Evolutionary conservation across 1,140 invertebrate genomes (phyloP).

Genomic region (Prorops nasuta): DNA sequence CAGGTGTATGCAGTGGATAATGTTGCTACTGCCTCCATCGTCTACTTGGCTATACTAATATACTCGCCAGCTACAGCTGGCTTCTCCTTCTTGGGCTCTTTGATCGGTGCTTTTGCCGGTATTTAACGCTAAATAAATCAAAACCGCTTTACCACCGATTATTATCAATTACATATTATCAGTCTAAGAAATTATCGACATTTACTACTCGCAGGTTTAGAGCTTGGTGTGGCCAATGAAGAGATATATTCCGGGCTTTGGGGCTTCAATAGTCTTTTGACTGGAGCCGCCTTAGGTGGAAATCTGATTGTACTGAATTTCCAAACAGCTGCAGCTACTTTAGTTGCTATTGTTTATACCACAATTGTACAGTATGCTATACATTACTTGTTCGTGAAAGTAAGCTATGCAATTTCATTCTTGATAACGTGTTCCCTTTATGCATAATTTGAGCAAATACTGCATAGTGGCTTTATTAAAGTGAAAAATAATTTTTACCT

Average conservation of each 20-base stretch:
- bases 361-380: constrained; percentile 43
- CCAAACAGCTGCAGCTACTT: constrained; percentile 41
- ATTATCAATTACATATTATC: no score
- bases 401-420: constrained; percentile 13
- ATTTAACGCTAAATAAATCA: no score
- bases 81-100: constrained; percentile 48
- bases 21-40: constrained; percentile 38
- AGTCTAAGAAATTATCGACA: no score
- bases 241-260: constrained; percentile 47
- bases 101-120: constrained; percentile 46
- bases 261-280: constrained; percentile 52
- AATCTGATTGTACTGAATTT: constrained; percentile 46
- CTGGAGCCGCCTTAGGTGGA: constrained; percentile 45
- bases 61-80: constrained; percentile 50
- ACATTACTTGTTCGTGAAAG: constrained; percentile 26
- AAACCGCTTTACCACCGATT: no score
- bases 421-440: constrained; percentile 1
- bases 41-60: constrained; percentile 50
- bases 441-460: not conserved
- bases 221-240: constrained; percentile 31
- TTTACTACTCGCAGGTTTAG: constrained; percentile 40
- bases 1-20: constrained; percentile 49
- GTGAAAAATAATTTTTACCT: constrained; percentile 2
- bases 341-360: constrained; percentile 45
- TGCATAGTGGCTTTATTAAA: no score